phyloP scores from a whole-genome alignment of 1,140 invertebrate genomes.

The Trachelipus rathkii region DNA sequence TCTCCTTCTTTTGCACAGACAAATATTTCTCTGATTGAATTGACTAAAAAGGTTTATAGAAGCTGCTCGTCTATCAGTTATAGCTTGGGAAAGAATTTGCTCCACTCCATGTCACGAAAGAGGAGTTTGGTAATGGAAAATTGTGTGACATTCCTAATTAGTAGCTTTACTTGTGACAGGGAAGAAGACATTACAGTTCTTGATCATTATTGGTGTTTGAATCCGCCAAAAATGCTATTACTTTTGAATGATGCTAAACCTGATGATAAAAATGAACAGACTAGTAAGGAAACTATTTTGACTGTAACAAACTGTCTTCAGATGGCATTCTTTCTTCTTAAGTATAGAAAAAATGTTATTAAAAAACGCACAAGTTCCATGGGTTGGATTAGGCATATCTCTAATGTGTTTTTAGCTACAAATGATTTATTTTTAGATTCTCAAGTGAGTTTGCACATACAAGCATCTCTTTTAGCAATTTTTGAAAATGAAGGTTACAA shows the following conservation, averaged over 20 bases:
- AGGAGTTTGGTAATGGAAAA: conserved; percentile 29
- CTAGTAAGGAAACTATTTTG: conserved; percentile 32
- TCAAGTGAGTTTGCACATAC: conserved; percentile 35
- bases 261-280: conserved; percentile 28
- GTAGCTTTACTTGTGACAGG: conserved; percentile 31
- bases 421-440: conserved; percentile 40
- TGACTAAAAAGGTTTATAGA: conserved; percentile 24
- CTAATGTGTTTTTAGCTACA: conserved; percentile 32
- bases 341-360: conserved; percentile 30
- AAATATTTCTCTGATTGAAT: conserved; percentile 25
- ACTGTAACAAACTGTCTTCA: conserved; percentile 39
- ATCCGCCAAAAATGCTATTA: conserved; percentile 29
- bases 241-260: not conserved
- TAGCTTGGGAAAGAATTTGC: conserved; percentile 22
- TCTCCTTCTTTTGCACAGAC: conserved; percentile 37
- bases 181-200: conserved; percentile 28
- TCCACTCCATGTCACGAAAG: conserved; percentile 27
- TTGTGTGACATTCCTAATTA: conserved; percentile 33
- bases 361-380: conserved; percentile 13
- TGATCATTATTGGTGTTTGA: conserved; percentile 34
- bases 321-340: conserved; percentile 34
- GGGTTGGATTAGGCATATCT: conserved; percentile 37
- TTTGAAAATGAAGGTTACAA: conserved; percentile 31
- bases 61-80: conserved; percentile 27
- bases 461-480: conserved; percentile 34